Evolutionary conservation across 2,797 vertebrate genomes (phyloP).

Genomic region (Alca torda): DNA sequence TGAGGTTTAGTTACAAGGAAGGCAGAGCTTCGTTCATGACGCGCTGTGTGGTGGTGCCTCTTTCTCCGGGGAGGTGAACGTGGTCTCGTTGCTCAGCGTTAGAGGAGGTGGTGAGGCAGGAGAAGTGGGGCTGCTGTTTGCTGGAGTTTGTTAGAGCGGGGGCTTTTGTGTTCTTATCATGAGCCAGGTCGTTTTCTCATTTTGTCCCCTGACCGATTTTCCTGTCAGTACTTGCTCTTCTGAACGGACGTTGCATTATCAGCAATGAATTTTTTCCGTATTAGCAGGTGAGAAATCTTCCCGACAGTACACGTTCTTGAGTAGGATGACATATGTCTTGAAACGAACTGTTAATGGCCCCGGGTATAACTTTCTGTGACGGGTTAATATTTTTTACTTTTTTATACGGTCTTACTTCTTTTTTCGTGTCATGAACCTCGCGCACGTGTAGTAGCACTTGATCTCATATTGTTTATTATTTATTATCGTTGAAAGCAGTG

Average conservation of each 20-base stretch:
- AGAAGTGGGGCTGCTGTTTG: fast-evolving
- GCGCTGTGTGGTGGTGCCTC: too few relatives aligned
- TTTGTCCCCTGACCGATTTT: fast-evolving
- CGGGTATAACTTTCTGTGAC: fast-evolving
- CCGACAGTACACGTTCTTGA: fast-evolving
- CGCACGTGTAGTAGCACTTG: fast-evolving
- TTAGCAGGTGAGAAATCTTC: fast-evolving
- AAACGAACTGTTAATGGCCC: fast-evolving
- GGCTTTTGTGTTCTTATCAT: fast-evolving
- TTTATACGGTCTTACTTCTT: neutral
- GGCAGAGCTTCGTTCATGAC: too few relatives aligned
- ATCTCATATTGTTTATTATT: fast-evolving
- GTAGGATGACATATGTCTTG: fast-evolving
- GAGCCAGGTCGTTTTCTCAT: fast-evolving
- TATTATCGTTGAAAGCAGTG: fast-evolving
- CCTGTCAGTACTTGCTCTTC: fast-evolving
- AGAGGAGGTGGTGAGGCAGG: too few relatives aligned
- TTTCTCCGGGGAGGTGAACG: too few relatives aligned
- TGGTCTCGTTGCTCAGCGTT: too few relatives aligned
- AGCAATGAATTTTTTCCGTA: fast-evolving
- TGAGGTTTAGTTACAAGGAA: too few relatives aligned
- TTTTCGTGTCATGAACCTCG: fast-evolving
- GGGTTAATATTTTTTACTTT: neutral
- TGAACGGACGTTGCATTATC: fast-evolving
- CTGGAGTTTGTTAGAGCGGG: fast-evolving